phyloP scores from a whole-genome alignment of 2,113 vertebrate species.

The Cebus imitator region DNA sequence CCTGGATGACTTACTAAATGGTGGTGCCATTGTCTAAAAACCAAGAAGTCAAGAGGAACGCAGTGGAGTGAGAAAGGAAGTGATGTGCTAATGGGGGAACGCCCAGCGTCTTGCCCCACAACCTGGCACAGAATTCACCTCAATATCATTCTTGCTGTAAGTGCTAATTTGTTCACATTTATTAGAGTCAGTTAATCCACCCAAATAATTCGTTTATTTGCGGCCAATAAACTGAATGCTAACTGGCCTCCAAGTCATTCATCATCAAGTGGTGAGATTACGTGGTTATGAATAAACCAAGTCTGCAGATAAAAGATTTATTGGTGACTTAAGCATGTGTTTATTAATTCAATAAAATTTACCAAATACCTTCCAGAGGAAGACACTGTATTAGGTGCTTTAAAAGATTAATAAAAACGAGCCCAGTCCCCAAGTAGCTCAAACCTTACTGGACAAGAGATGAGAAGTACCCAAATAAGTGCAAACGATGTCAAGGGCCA shows the following conservation, averaged over 20 bases:
- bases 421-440: background rate
- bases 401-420: background rate
- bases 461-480: background rate
- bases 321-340: background rate
- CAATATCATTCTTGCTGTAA: background rate
- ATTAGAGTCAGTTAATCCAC: background rate
- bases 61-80: background rate
- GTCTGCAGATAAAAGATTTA: conserved; percentile 41
- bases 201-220: background rate
- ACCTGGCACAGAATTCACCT: background rate
- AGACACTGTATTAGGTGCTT: background rate
- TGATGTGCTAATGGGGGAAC: too few relatives aligned
- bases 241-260: conserved; percentile 21
- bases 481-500: background rate
- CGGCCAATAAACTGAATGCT: conserved; percentile 25
- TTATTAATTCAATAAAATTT: background rate
- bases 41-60: background rate
- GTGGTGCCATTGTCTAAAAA: background rate
- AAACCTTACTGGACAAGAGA: background rate
- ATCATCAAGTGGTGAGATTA: background rate
- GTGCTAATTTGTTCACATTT: conserved; percentile 6
- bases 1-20: background rate
- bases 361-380: background rate
- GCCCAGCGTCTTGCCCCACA: background rate
- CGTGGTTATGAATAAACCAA: conserved; percentile 5